These are phyloP conservation scores for Colossoma macropomum DNA, from an alignment of 2,113 vertebrate species.

Conservation along the genomic window DNA sequence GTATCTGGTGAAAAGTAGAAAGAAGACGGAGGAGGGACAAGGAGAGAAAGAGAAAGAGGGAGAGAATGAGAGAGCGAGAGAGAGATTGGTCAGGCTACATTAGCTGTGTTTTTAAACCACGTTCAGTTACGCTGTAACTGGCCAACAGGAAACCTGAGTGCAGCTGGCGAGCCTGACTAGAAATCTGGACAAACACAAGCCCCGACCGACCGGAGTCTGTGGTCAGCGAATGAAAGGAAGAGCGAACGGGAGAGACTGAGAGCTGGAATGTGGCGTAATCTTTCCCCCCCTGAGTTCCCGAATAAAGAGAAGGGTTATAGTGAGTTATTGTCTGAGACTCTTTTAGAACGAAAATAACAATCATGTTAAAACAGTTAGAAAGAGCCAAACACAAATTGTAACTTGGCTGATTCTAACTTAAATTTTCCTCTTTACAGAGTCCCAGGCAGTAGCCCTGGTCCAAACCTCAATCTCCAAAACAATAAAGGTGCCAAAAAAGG, in stretches of 20 bases:
- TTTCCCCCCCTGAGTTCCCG: constrained; percentile 9
- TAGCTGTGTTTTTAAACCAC: constrained; percentile 1
- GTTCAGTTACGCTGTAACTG: constrained; percentile 34
- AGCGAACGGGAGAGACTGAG: constrained; percentile 34
- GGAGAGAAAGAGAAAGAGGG: constrained; percentile 39
- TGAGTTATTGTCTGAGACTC: constrained; percentile 15
- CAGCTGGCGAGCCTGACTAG: constrained; percentile 63
- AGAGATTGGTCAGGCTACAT: constrained; percentile 55
- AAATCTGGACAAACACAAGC: constrained; percentile 69
- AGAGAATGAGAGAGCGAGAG: constrained; percentile 43
- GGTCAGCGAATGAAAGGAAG: constrained; percentile 68
- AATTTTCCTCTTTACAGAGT: neutral
- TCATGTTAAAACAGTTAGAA: neutral
- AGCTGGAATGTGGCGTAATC: constrained; percentile 45
- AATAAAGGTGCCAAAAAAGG: neutral
- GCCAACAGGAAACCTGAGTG: constrained; percentile 72
- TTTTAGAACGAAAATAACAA: constrained; percentile 5
- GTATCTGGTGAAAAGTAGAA: constrained; percentile 5
- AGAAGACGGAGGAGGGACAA: neutral
- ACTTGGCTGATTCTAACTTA: neutral
- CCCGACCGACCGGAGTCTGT: constrained; percentile 79
- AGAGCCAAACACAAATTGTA: neutral
- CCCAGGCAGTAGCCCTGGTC: neutral
- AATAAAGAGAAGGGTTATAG: constrained; percentile 12
- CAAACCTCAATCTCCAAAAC: neutral